These are phyloP conservation scores for Microcebus murinus DNA, from an alignment of 2,113 vertebrate species.

Conservation along the genomic window DNA sequence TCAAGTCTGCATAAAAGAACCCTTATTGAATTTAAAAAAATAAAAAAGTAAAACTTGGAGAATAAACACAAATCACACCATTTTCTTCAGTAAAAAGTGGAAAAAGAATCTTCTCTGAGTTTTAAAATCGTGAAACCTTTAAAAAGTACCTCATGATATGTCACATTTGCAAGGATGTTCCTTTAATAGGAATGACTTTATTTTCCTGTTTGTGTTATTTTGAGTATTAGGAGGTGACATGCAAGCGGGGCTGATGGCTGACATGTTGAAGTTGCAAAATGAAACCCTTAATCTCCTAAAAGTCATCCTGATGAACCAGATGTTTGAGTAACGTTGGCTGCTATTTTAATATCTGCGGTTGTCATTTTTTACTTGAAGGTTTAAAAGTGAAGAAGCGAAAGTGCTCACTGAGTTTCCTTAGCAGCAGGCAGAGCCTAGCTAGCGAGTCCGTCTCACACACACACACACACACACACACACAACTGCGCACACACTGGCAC, in stretches of 20 bases:
- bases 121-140: neutral
- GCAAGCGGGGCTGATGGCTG: neutral
- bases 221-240: neutral
- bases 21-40: neutral
- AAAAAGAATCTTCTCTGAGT: neutral
- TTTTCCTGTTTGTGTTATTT: neutral
- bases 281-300: constrained; percentile 45
- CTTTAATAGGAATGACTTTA: neutral
- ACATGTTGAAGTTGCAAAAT: neutral
- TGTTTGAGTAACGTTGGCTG: neutral
- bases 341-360: constrained; percentile 35
- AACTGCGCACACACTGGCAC: rapidly evolving
- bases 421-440: neutral
- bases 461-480: neutral
- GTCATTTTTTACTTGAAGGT: constrained; percentile 25
- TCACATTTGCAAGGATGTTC: neutral
- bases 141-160: neutral
- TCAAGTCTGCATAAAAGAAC: neutral
- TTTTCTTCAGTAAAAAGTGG: neutral
- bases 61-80: neutral
- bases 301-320: constrained; percentile 25
- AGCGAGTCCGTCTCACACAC: neutral
- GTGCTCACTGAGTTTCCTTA: neutral
- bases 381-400: constrained; percentile 36
- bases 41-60: neutral